Conservation (phyloP, 2,888 invertebrate species). For the Cryptocheilus praepositus region DNA sequence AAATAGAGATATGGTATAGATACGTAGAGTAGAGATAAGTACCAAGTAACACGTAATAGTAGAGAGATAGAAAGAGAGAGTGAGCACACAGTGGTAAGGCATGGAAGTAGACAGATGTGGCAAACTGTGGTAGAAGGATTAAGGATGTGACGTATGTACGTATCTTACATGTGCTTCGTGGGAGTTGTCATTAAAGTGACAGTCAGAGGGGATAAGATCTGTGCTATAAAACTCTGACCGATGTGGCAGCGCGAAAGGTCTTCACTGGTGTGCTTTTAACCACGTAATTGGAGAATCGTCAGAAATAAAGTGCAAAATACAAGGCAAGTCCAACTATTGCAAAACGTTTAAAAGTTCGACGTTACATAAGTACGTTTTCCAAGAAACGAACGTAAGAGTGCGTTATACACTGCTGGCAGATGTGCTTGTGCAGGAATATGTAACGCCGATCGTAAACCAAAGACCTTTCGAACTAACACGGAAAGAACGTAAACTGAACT, state of each 20-base stretch:
- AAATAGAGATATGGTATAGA: conserved; percentile 44
- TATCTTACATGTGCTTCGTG: background rate
- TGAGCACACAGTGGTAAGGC: conserved; percentile 17
- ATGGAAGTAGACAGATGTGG: conserved; percentile 3
- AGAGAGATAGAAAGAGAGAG: conserved; percentile 15
- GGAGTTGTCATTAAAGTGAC: too few species aligned
- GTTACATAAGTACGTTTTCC: too few species aligned
- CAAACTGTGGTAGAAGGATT: conserved; percentile 5
- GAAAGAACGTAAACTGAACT: conserved; percentile 17
- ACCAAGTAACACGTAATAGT: conserved; percentile 9
- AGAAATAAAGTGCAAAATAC: too few species aligned
- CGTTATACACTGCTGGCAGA: too few species aligned
- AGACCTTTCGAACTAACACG: conserved; percentile 12
- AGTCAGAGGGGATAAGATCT: background rate
- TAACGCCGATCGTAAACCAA: background rate
- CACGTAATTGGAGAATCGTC: too few species aligned
- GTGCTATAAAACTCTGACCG: background rate
- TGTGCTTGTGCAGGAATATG: too few species aligned
- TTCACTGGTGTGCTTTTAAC: background rate
- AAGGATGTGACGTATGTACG: background rate
- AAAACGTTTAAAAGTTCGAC: too few species aligned
- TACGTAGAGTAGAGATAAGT: conserved; percentile 21
- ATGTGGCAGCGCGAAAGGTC: background rate
- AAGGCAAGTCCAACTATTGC: too few species aligned
- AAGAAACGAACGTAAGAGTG: too few species aligned